Evolutionary conservation across 2,888 invertebrate genomes (phyloP).

Genomic region (Ceramica pisi): DNA sequence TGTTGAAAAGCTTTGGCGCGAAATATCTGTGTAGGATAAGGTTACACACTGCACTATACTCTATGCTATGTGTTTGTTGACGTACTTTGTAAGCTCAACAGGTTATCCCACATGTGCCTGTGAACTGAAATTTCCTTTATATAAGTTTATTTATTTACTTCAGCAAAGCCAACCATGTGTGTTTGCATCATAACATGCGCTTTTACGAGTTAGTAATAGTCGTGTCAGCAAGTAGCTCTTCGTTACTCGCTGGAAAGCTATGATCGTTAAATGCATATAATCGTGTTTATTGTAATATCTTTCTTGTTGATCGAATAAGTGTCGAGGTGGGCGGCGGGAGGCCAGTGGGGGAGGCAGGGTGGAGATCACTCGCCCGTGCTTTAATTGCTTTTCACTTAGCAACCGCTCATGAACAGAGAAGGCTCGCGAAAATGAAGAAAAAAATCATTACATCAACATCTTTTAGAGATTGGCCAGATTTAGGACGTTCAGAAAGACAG

Average conservation of each 20-base stretch:
- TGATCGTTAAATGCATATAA: slow-evolving; percentile 70
- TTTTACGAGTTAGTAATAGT: slow-evolving; percentile 35
- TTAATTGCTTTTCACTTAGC: slow-evolving; percentile 91
- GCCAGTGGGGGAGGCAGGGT: slow-evolving; percentile 70
- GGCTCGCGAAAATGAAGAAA: slow-evolving; percentile 89
- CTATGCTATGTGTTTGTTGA: slow-evolving; percentile 21
- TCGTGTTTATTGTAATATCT: slow-evolving; percentile 81
- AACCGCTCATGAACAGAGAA: slow-evolving; percentile 90
- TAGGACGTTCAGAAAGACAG: slow-evolving; percentile 87
- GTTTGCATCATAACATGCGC: slow-evolving; percentile 25
- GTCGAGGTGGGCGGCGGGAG: slow-evolving; percentile 72
- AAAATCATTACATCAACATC: slow-evolving; percentile 91
- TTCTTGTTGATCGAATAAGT: slow-evolving; percentile 85
- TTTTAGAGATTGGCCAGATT: slow-evolving; percentile 90
- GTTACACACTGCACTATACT: slow-evolving; percentile 9
- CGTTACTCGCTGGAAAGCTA: slow-evolving; percentile 36
- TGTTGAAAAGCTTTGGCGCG: not conserved
- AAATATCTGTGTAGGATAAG: not conserved
- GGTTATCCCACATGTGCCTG: slow-evolving; percentile 49
- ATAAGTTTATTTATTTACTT: not conserved
- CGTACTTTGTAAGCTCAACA: slow-evolving; percentile 54
- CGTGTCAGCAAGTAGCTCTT: slow-evolving; percentile 17
- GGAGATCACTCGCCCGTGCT: slow-evolving; percentile 91
- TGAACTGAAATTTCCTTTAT: not conserved
- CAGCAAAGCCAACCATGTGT: slow-evolving; percentile 8